Base-by-base conservation (phyloP, 2,113 vertebrate species). In the Gobiocypris rarus region DNA sequence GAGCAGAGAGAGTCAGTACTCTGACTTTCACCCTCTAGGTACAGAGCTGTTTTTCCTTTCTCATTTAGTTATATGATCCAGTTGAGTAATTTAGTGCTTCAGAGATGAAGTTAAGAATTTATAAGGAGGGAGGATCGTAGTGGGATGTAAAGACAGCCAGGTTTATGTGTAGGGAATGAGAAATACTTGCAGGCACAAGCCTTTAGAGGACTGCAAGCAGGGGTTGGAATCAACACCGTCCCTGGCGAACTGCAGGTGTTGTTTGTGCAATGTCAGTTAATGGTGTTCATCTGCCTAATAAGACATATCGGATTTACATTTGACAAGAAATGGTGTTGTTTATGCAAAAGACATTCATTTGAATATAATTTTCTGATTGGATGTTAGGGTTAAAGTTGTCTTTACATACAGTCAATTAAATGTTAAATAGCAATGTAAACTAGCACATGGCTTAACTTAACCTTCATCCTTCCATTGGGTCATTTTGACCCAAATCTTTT, bases 1-100 rank as follows among this genome's bases (percentile, higher is more conserved):
- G 63, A 61, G 77, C 70, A 79, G 83, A 52, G 83, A 50, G 45
- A 84, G 75, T 26, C 28, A 34, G 45, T 82, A 48, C 65, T 88
- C 85, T 85, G 81, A 67, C 41, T 67, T 50, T n/a, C 13, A 75
- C 61, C 81, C 80, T 28, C 79, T 58, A 71, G 74, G 70, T 83
- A 67, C 84, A 85, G 67, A 41, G 31, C 67, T 59, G 74, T 82
- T 75, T 82, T 71, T 67, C 58, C 56, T 76, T 82, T 38, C 56
- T 54, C 65, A 48, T 83, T 69, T 75, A 85, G 58, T 82, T 43
- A 50, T 82, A 83, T 83, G 75, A 87, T 84, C 56, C 79, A 84
- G 31, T 83, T 86, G 74, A 87, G 43, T 54, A 71, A 84, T 45
- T 83, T 54, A 67, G 69, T 10, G 81, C 43, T 65, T 83, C 26